Conservation (phyloP, 2,888 invertebrate genomes). For the Epiblema foenella region DNA sequence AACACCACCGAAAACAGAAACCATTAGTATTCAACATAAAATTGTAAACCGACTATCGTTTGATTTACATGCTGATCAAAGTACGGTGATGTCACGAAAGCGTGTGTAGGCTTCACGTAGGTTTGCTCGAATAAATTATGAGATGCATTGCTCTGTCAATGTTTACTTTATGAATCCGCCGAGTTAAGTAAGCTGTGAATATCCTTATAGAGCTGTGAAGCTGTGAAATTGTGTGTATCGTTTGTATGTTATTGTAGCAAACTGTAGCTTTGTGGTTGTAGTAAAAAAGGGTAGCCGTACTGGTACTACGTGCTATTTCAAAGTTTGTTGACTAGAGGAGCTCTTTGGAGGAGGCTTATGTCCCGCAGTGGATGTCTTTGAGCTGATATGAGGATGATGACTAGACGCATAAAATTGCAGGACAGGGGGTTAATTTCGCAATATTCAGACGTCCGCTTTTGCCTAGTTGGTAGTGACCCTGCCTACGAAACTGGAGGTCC, state of each 20-base stretch:
- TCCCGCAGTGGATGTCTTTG: no score
- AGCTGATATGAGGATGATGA: no score
- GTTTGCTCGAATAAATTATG: constrained; percentile 24
- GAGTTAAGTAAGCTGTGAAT: constrained; percentile 1
- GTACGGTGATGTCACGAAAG: constrained; percentile 31
- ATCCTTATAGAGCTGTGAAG: background rate
- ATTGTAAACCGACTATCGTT: constrained; percentile 1
- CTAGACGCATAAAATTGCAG: no score
- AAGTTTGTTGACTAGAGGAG: no score
- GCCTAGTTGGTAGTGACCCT: no score
- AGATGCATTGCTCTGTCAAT: constrained; percentile 17
- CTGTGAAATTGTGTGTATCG: constrained; percentile 3
- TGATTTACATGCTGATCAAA: constrained; percentile 2
- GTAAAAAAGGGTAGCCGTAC: no score
- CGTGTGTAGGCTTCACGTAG: constrained; percentile 33
- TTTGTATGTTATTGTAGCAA: background rate
- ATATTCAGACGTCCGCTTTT: no score
- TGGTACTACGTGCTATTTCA: no score
- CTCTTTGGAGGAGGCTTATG: no score
- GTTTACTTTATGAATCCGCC: constrained; percentile 5
- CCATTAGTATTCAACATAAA: background rate
- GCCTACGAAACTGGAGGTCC: no score
- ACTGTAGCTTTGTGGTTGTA: background rate
- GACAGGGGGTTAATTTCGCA: no score
- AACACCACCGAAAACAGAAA: background rate